Evolutionary conservation across 2,888 invertebrate species (phyloP), one percentile per base, ranked within the genome.

Genomic region (Ormyrus nitidulus): DNA sequence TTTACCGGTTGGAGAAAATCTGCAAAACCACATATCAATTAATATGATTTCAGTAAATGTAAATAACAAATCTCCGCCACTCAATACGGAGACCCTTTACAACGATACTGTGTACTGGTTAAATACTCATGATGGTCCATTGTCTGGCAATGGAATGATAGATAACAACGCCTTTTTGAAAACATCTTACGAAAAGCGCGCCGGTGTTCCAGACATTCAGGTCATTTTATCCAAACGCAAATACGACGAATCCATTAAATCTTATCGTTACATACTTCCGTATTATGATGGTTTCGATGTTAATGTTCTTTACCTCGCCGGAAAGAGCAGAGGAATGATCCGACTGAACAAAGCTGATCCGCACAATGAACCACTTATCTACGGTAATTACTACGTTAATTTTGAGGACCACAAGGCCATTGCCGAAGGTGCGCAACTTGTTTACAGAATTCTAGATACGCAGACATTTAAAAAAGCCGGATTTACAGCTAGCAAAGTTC

Each of bases 401-500:
- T 10, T 13, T 0, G 10, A 11, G 3, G 69, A 76, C n/a, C 5
- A 62, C 1, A 19, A 54, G 2, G 7, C 11, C 8, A 0, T 76
- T 2, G 11, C 46, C 5, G 54, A n/a, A 5, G 76, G 69, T 48
- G 62, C 69, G 4, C 53, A 62, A 0, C 10, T 44, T n/a, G 51
- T 11, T 44, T 13, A 13, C 8, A 44, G 59, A n/a, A 59, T 61
- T n/a, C 59, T 59, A 7, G 5, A 34, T 5, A 53, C 75, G 2
- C 4, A 53, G 6, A 13, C 19, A 13, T 68, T 75, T 34, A 11
- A 79, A 91, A 91, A 84, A 6, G 93, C 92, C 84, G 93, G 93
- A 6, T 92, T 94, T 2, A 90, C 85, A 61, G 85, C 94, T 44
- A 90, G 92, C 83, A 88, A 87, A 0, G 92, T 91, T 53, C 92